A percentile compares a stretch with the other conserved stretches of the same genome.
Conservation (phyloP, 2,888 invertebrate species). For the Autographa gamma region DNA sequence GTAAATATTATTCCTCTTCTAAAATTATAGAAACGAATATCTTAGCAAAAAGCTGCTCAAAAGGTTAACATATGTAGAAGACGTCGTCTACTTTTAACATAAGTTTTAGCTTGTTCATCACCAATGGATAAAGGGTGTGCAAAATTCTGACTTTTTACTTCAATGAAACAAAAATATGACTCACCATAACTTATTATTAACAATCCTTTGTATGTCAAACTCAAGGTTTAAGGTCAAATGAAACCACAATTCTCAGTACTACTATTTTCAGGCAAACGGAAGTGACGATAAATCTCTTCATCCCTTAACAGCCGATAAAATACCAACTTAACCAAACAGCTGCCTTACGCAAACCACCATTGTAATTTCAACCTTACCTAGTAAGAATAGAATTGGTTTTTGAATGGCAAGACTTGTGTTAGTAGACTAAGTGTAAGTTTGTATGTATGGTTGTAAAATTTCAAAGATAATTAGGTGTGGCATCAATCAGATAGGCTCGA, state of each 20-base stretch:
- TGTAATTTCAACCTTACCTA: not conserved
- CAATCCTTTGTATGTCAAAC: not conserved
- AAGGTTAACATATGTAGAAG: no score
- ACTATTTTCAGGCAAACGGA: slow-evolving; percentile 50
- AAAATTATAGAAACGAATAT: no score
- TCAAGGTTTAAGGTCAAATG: not conserved
- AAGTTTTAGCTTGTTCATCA: no score
- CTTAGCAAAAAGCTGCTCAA: no score
- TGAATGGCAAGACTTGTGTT: not conserved
- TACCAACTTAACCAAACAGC: slow-evolving; percentile 31
- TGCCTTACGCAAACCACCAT: not conserved
- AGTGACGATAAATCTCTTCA: slow-evolving; percentile 56
- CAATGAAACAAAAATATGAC: no score
- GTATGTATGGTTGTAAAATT: slow-evolving; percentile 61
- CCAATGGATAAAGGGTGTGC: no score
- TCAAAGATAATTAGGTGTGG: slow-evolving; percentile 75
- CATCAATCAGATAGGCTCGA: slow-evolving; percentile 69
- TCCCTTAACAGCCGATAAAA: slow-evolving; percentile 41
- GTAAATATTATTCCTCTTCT: no score
- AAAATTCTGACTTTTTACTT: no score
- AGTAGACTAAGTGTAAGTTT: slow-evolving; percentile 24
- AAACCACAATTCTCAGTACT: slow-evolving; percentile 31
- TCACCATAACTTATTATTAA: not conserved
- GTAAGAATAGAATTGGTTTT: not conserved
- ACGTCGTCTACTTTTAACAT: no score